Percentiles rank a stretch among this genome's conserved stretches.
phyloP scores from a whole-genome alignment of 2,797 vertebrate species.

The Thunnus albacares region DNA sequence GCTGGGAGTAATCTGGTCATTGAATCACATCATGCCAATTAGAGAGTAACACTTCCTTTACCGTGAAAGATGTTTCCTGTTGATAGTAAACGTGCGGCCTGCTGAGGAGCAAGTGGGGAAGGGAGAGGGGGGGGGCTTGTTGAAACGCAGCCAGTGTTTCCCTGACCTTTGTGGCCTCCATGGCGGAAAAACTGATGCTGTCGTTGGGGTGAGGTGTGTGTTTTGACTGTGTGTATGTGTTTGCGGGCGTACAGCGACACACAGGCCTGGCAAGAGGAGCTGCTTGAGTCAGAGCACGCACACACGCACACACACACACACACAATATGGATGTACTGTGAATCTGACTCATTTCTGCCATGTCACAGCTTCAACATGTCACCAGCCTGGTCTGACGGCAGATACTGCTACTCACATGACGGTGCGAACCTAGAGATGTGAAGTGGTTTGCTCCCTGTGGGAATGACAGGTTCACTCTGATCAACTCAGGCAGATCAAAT shows the following conservation, averaged over 20 bases:
- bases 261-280: conserved; percentile 11
- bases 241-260: conserved; percentile 8
- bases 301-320: background rate
- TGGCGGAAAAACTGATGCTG: conserved; percentile 84
- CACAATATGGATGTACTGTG: conserved; percentile 14
- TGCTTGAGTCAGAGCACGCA: conserved; percentile 7
- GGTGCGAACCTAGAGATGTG: conserved; percentile 32
- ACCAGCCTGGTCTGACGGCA: background rate
- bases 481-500: conserved; percentile 45
- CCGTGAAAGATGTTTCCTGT: conserved; percentile 98
- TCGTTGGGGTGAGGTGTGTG: conserved; percentile 69
- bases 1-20: conserved; percentile 83
- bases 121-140: conserved; percentile 52
- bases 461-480: conserved; percentile 55
- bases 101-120: conserved; percentile 59
- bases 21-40: conserved; percentile 91
- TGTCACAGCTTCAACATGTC: conserved; percentile 53
- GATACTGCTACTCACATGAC: conserved; percentile 38
- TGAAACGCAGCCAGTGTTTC: conserved; percentile 81
- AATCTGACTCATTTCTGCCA: conserved; percentile 49
- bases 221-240: conserved; percentile 72
- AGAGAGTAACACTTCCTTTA: conserved; percentile 92
- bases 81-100: conserved; percentile 87
- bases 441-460: conserved; percentile 44
- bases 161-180: conserved; percentile 81